These are phyloP conservation scores for Zootoca vivipara DNA, from an alignment of 2,113 vertebrate genomes.

Conservation along the genomic window DNA sequence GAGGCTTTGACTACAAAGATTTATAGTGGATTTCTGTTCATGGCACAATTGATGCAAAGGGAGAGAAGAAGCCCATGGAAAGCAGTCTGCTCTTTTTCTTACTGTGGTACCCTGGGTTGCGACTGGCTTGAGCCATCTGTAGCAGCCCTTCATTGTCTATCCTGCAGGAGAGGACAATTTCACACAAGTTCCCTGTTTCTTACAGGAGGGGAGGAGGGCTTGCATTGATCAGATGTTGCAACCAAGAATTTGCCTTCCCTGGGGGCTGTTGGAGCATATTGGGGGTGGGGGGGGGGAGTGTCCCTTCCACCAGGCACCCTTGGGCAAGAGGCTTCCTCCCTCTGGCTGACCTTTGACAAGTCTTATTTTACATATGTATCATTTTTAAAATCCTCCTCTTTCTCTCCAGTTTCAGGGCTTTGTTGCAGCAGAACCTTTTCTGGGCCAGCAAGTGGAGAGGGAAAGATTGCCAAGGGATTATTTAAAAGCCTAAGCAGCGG, in stretches of 20 bases:
- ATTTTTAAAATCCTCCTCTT: not conserved
- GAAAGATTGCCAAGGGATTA: slow-evolving; percentile 43
- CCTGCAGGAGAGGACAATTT: not conserved
- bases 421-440: not conserved
- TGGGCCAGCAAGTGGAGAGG: not conserved
- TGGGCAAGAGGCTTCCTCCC: not conserved
- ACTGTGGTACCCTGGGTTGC: not conserved
- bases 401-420: slow-evolving; percentile 53
- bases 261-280: not conserved
- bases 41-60: no score
- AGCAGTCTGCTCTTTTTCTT: not conserved
- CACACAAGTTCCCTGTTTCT: not conserved
- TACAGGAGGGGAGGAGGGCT: not conserved
- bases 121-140: not conserved
- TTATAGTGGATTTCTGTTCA: not conserved
- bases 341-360: not conserved
- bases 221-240: not conserved
- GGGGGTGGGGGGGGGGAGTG: not conserved
- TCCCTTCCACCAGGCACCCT: not conserved
- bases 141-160: no score
- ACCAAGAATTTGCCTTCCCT: not conserved
- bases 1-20: not conserved
- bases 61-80: not conserved
- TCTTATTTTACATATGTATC: no score
- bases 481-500: not conserved